phyloP scores from a whole-genome alignment of 1,140 invertebrate genomes.

The Drosophila kanapiae region DNA sequence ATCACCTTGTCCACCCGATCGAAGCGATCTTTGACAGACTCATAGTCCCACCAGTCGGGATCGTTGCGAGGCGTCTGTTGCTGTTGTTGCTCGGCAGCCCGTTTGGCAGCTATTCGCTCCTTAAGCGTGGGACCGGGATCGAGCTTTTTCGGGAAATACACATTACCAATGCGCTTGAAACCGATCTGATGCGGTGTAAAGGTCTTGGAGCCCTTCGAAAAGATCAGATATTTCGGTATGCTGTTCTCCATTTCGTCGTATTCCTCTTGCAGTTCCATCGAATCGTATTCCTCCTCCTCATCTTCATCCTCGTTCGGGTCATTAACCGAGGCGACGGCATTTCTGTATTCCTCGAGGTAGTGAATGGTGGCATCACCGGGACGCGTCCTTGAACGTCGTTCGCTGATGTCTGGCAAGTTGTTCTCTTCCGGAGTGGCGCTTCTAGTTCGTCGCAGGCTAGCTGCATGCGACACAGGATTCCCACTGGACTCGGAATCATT shows the following conservation, averaged over 20 bases:
- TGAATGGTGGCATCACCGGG: slow-evolving; percentile 69
- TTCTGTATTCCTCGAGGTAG: slow-evolving; percentile 71
- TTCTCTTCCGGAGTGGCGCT: slow-evolving; percentile 68
- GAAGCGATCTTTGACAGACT: slow-evolving; percentile 90
- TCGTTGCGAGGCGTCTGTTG: slow-evolving; percentile 86
- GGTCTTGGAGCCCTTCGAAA: slow-evolving; percentile 93
- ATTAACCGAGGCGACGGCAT: slow-evolving; percentile 35
- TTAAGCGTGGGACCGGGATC: slow-evolving; percentile 89
- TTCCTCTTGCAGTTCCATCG: slow-evolving; percentile 63
- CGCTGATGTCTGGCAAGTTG: slow-evolving; percentile 66
- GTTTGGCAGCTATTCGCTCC: slow-evolving; percentile 88
- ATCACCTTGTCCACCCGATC: slow-evolving; percentile 93
- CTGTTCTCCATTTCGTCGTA: slow-evolving; percentile 86
- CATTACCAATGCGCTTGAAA: slow-evolving; percentile 92
- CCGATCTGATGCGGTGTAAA: slow-evolving; percentile 96
- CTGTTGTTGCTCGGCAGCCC: slow-evolving; percentile 85
- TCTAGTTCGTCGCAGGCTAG: slow-evolving; percentile 54
- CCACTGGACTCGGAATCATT: slow-evolving; percentile 39
- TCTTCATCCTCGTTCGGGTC: slow-evolving; percentile 53
- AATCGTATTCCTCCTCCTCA: slow-evolving; percentile 67
- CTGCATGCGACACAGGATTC: slow-evolving; percentile 69
- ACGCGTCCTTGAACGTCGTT: slow-evolving; percentile 48
- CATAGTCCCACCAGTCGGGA: slow-evolving; percentile 90
- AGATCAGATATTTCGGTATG: slow-evolving; percentile 91
- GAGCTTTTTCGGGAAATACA: slow-evolving; percentile 90